A percentile compares a stretch with the other conserved stretches of the same genome.
These are phyloP conservation scores for Nyleta sp. DNA, from an alignment of 2,888 invertebrate genomes.

Conservation along the genomic window DNA sequence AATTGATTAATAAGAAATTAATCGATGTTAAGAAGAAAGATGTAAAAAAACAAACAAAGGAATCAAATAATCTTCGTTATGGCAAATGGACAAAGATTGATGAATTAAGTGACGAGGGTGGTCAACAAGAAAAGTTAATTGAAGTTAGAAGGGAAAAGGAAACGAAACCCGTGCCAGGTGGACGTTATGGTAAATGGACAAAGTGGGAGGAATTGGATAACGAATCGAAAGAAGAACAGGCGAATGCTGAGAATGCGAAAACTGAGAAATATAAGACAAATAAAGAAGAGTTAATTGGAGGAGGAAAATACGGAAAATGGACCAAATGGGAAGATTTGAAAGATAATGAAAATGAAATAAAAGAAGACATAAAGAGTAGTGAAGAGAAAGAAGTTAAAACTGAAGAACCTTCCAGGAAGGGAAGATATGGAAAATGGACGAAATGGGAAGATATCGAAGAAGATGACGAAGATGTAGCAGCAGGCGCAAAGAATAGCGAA, in stretches of 20 bases:
- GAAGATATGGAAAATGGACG: conserved; percentile 36
- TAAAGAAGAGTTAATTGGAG: too few relatives aligned
- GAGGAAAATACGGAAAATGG: conserved; percentile 55
- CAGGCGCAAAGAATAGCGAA: neutral
- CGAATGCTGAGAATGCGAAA: too few relatives aligned
- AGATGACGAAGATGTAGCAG: neutral
- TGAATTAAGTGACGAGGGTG: conserved; percentile 76
- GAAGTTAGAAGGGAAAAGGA: too few relatives aligned
- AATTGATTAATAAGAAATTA: conserved; percentile 78
- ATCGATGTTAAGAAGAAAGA: too few relatives aligned
- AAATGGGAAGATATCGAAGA: conserved; percentile 35
- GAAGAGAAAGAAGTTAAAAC: neutral
- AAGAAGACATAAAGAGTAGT: neutral
- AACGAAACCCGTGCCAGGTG: conserved; percentile 13
- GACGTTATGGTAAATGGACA: conserved; percentile 58
- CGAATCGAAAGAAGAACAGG: neutral
- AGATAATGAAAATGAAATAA: neutral
- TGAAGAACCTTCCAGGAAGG: too few relatives aligned
- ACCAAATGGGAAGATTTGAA: conserved; percentile 56
- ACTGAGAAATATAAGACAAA: too few relatives aligned
- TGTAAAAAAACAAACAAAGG: neutral
- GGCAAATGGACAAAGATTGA: conserved; percentile 69
- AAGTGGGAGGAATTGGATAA: conserved; percentile 47
- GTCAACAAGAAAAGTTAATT: conserved; percentile 83
- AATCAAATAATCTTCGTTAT: conserved; percentile 40